Percentiles rank a stretch among this genome's conserved stretches.
phyloP scores from a whole-genome alignment of 2,113 vertebrate species.

The Pavo muticus region DNA sequence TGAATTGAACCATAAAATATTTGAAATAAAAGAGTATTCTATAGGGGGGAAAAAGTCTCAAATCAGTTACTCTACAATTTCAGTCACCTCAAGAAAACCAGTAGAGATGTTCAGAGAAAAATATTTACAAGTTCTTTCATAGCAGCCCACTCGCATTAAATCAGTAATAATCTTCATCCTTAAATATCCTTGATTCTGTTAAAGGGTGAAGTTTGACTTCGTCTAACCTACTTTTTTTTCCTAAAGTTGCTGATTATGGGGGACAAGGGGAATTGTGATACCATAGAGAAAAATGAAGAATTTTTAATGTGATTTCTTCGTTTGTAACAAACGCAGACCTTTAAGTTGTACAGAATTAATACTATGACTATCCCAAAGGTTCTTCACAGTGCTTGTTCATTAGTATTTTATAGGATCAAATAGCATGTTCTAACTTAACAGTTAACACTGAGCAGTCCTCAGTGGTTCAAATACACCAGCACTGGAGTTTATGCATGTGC shows the following conservation, averaged over 20 bases:
- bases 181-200: not conserved
- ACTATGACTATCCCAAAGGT: not conserved
- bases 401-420: not conserved
- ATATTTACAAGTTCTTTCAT: not conserved
- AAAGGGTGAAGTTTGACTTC: not conserved
- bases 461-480: not conserved
- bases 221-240: not conserved
- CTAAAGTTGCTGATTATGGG: not conserved
- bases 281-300: not conserved
- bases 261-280: not conserved
- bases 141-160: not conserved
- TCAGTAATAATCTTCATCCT: not conserved
- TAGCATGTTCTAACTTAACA: not conserved
- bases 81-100: not conserved
- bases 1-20: not conserved
- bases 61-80: not conserved
- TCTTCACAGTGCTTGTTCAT: not conserved
- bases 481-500: not conserved
- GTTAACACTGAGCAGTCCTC: not conserved
- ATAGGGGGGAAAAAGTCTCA: not conserved
- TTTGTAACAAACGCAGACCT: not conserved
- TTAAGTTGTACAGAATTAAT: not conserved
- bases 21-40: not conserved
- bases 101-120: not conserved
- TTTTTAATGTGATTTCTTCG: not conserved